phyloP scores from a whole-genome alignment of 2,113 vertebrate genomes.

The Microtus richardsoni region DNA sequence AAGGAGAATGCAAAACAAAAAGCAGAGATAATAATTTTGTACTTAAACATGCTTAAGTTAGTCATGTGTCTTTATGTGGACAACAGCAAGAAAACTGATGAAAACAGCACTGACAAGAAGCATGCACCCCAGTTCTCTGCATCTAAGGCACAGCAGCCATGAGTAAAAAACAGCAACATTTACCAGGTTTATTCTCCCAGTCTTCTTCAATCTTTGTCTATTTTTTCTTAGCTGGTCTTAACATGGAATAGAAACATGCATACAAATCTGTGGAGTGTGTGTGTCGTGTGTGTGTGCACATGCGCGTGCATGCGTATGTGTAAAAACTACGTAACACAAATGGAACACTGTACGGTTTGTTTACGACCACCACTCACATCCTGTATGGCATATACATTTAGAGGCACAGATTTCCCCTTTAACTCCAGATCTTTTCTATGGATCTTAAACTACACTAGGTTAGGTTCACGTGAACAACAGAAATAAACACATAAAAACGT shows the following conservation, averaged over 20 bases:
- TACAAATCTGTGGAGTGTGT: neutral
- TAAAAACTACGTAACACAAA: neutral
- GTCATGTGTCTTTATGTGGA: neutral
- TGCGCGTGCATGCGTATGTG: rapidly evolving
- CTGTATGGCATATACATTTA: neutral
- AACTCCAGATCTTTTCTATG: conserved; percentile 30
- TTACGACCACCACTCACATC: neutral
- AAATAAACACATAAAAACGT: neutral
- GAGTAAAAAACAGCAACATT: neutral
- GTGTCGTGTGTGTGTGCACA: neutral
- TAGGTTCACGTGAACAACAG: conserved; percentile 19
- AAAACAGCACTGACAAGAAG: neutral
- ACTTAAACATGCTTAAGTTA: conserved; percentile 24
- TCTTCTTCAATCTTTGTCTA: neutral
- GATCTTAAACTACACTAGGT: neutral
- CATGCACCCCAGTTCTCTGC: neutral
- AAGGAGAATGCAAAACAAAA: conserved; percentile 55
- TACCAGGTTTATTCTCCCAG: neutral
- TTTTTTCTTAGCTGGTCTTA: conserved; percentile 29
- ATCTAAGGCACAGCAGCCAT: neutral
- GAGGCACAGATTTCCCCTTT: conserved; percentile 16
- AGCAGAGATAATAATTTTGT: neutral
- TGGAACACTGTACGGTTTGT: neutral
- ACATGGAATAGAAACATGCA: neutral
- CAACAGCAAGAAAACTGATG: conserved; percentile 1